Percentiles rank a stretch among this genome's conserved stretches.
Evolutionary conservation across 1,140 invertebrate genomes (phyloP).

Genomic region (Pollicipes pollicipes): DNA sequence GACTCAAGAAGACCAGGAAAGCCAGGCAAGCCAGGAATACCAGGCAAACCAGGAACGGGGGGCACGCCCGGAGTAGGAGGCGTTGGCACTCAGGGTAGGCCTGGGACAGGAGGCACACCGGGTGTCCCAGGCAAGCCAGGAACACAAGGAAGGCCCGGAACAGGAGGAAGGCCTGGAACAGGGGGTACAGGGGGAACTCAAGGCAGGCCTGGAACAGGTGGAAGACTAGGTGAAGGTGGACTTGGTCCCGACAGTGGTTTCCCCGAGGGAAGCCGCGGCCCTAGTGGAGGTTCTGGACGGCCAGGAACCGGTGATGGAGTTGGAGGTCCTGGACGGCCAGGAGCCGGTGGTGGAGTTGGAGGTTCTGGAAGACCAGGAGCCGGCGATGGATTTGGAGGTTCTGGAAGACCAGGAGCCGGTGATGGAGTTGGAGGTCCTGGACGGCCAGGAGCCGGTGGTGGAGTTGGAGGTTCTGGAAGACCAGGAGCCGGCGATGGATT

Average conservation of each 20-base stretch:
- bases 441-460: constrained; percentile 2
- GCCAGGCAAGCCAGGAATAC: too few relatives aligned
- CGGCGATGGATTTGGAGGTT: constrained; percentile 4
- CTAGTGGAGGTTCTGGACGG: neutral
- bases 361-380: constrained; percentile 8
- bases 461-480: constrained; percentile 3
- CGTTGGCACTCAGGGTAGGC: too few relatives aligned
- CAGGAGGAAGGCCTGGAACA: too few relatives aligned
- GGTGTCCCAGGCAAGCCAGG: too few relatives aligned
- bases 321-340: constrained; percentile 3
- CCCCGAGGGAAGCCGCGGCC: too few relatives aligned
- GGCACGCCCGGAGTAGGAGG: too few relatives aligned
- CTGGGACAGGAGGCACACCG: too few relatives aligned
- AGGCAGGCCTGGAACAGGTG: constrained; percentile 5
- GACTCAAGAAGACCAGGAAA: too few relatives aligned
- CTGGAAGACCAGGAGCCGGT: constrained; percentile 7
- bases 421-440: constrained; percentile 10
- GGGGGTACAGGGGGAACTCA: too few relatives aligned
- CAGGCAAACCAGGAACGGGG: too few relatives aligned
- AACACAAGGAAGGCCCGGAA: too few relatives aligned
- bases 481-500: neutral
- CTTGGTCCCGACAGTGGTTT: too few relatives aligned
- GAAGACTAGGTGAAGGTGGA: constrained; percentile 5
- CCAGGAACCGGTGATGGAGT: neutral
- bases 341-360: constrained; percentile 8